Conservation (phyloP, 2,113 vertebrate genomes). For the Pardalotus punctatus region DNA sequence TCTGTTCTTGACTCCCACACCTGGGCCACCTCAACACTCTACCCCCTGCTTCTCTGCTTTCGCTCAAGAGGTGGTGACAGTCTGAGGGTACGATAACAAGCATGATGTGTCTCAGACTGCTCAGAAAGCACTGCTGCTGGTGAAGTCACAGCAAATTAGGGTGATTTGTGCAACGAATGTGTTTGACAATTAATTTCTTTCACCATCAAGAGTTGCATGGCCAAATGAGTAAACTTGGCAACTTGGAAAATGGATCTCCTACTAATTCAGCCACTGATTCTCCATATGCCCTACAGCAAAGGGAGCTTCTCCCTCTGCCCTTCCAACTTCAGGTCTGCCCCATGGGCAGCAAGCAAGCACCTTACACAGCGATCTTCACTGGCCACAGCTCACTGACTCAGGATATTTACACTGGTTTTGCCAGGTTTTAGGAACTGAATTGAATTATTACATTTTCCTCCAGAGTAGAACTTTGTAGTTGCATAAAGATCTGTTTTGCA, state of each 20-base stretch:
- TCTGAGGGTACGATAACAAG: rapidly evolving
- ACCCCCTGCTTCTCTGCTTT: not conserved
- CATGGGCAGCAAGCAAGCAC: rapidly evolving
- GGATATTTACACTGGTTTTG: rapidly evolving
- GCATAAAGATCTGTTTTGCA: not conserved
- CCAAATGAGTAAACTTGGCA: not conserved
- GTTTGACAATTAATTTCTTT: not conserved
- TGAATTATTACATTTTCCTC: not conserved
- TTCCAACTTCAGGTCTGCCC: not conserved
- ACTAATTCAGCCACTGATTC: not conserved
- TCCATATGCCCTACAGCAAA: rapidly evolving
- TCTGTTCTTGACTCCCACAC: not conserved
- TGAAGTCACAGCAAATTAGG: not conserved
- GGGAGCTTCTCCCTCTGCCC: not conserved
- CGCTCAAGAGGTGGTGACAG: not conserved
- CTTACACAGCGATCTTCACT: rapidly evolving
- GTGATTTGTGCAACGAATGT: not conserved
- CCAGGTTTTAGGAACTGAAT: not conserved
- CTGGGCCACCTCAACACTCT: not conserved
- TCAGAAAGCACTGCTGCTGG: not conserved
- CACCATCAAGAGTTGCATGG: not conserved
- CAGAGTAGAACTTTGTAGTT: not conserved
- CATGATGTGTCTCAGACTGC: not conserved
- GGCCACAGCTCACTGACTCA: rapidly evolving
- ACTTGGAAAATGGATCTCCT: rapidly evolving